Evolutionary conservation across 1,140 invertebrate genomes (phyloP), one percentile per base, ranked within the genome.

Genomic region (Euborellia annulipes): DNA sequence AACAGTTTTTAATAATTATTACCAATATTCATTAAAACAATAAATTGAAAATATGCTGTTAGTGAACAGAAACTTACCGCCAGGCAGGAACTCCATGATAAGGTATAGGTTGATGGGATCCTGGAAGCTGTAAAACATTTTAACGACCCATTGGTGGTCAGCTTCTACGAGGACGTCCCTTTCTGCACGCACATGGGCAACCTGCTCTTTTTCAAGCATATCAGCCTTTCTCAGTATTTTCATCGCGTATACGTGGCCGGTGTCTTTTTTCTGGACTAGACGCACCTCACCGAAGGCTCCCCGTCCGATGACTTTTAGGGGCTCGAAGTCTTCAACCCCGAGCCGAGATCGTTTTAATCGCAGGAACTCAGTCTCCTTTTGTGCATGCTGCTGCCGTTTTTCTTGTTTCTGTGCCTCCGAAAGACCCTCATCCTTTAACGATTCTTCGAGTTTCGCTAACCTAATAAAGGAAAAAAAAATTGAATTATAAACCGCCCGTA

Each of bases 111-210:
- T 99, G 58, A 94, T 85, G 23, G 91, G 84, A 72, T 99, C 96
- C 70, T 87, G 83, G 75, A 99, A 99, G 63, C 91, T 96, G 72
- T 97, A 98, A 68, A 92, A 98, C 94, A 98, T 97, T 71, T 96
- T 98, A 19, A 98, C 95, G 39, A 99, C 94, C 95, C 95, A 99
- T 58, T 96, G 89, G 64, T 98, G 94, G 67, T 99, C 96, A 1
- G 95, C 95, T 68, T 98, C 93, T 7, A 97, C 95, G 23, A 99
- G 71, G 43, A 99, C 87, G 64, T 99, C 96, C 48, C 96, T 71
- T 69, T 99, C 96, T 7, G 95, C 95, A 55, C 95, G 74, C 3
- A 99, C 95, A 66, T 99, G 96, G 2, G 95, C 96, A 43, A 98
- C 84, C 71, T 99, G 95, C 71, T 99, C 95, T 61, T 98, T 98